Conservation (phyloP, 2,113 vertebrate species). For the Rhinolophus ferrumequinum region DNA sequence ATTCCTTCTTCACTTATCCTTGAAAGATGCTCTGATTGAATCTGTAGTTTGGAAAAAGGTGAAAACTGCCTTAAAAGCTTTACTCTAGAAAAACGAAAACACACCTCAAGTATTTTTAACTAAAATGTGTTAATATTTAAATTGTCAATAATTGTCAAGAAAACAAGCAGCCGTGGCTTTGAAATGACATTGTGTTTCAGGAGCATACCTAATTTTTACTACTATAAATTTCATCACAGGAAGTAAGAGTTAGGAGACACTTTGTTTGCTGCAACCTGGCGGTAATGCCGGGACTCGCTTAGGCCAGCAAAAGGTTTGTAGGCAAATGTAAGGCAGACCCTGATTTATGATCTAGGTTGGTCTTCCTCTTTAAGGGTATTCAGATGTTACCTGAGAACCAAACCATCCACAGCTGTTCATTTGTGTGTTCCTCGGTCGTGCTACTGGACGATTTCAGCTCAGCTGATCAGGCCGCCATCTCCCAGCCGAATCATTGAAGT, state of each 20-base stretch:
- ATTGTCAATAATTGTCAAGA: background rate
- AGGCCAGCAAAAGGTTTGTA: background rate
- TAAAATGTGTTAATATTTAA: constrained; percentile 22
- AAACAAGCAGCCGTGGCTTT: background rate
- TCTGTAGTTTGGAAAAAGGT: background rate
- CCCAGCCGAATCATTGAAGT: background rate
- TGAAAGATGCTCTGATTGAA: background rate
- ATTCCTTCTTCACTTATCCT: constrained; percentile 31
- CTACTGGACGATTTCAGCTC: background rate
- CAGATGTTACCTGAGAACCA: background rate
- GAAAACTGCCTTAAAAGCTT: background rate
- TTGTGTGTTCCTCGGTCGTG: background rate
- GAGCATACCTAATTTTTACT: background rate
- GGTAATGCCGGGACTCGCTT: background rate
- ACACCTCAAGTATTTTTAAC: background rate
- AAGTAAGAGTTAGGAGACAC: background rate
- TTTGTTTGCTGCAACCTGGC: background rate
- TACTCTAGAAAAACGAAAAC: background rate
- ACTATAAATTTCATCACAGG: background rate
- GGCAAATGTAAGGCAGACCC: background rate
- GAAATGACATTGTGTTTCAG: background rate
- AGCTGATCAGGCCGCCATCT: background rate
- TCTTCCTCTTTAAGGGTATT: background rate
- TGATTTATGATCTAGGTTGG: background rate
- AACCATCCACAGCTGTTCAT: background rate